These are phyloP conservation scores for Leptinotarsa tumamoca DNA, from an alignment of 2,888 invertebrate genomes.

Conservation along the genomic window DNA sequence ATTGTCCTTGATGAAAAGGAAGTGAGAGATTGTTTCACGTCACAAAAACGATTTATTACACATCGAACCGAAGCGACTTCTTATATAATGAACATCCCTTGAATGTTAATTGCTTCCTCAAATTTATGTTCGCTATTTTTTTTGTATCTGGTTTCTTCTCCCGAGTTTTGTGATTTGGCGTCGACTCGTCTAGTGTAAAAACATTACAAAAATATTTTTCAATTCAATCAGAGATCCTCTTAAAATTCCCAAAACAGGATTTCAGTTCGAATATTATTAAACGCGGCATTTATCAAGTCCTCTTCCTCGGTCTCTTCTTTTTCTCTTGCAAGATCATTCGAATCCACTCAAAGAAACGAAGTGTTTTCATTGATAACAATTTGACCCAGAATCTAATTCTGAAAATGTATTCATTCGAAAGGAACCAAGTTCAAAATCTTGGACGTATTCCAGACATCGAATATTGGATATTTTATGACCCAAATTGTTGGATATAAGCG, in stretches of 20 bases:
- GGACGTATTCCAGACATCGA: not conserved
- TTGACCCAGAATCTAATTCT: not conserved
- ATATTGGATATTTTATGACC: not conserved
- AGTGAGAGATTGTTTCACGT: conserved; percentile 18
- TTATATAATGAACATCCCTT: conserved; percentile 9
- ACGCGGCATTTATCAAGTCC: too few species aligned
- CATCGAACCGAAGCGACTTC: conserved; percentile 8
- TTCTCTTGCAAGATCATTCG: not conserved
- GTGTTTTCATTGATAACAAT: not conserved
- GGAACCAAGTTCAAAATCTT: conserved; percentile 10
- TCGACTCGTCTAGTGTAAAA: not conserved
- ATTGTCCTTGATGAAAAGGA: conserved; percentile 17
- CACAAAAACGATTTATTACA: conserved; percentile 8
- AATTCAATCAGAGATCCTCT: too few species aligned
- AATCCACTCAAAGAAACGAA: not conserved
- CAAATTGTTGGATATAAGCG: too few species aligned
- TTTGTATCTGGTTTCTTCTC: not conserved
- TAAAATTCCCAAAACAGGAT: too few species aligned
- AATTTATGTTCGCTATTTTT: not conserved
- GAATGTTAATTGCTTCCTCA: conserved; percentile 20
- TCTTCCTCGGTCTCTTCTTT: too few species aligned
- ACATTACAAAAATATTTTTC: too few species aligned
- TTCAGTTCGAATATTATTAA: too few species aligned
- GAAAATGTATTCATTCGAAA: not conserved
- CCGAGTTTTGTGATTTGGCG: not conserved